Evolutionary conservation across 1,140 invertebrate genomes (phyloP).

Genomic region (Hypsibius dujardini): DNA sequence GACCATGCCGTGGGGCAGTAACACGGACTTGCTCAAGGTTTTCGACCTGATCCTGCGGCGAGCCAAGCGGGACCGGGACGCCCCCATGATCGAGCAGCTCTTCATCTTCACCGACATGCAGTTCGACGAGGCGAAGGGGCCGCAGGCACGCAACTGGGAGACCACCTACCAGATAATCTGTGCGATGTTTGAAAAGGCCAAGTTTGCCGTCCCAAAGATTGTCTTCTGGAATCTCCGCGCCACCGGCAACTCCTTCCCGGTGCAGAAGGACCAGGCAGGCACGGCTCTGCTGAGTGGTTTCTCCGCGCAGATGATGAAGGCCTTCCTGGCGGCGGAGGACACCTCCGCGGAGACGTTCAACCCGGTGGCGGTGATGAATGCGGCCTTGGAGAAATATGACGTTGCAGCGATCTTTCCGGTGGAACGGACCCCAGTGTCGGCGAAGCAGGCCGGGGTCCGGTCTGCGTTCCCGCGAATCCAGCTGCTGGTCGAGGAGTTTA

Average conservation of each 20-base stretch:
- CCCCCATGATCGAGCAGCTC: neutral
- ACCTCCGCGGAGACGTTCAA: no score
- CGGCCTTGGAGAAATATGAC: neutral
- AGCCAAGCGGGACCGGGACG: neutral
- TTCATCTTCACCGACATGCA: slow-evolving; percentile 6
- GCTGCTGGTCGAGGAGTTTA: no score
- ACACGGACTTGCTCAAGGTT: neutral
- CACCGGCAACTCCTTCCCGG: neutral
- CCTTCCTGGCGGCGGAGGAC: neutral
- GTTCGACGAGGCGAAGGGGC: neutral
- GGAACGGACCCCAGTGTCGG: neutral
- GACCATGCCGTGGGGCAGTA: neutral
- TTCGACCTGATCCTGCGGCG: neutral
- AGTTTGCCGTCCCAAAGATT: slow-evolving; percentile 4
- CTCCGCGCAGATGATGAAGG: neutral
- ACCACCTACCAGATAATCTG: neutral
- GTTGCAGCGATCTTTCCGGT: neutral
- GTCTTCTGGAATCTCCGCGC: slow-evolving; percentile 1
- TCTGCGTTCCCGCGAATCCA: no score
- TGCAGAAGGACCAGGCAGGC: neutral
- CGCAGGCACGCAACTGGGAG: no score
- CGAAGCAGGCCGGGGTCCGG: no score
- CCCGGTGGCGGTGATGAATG: neutral
- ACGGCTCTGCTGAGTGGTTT: neutral
- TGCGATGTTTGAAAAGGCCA: neutral